Base-by-base conservation (phyloP, 2,797 vertebrate species). In the Onychomys arenicola region DNA sequence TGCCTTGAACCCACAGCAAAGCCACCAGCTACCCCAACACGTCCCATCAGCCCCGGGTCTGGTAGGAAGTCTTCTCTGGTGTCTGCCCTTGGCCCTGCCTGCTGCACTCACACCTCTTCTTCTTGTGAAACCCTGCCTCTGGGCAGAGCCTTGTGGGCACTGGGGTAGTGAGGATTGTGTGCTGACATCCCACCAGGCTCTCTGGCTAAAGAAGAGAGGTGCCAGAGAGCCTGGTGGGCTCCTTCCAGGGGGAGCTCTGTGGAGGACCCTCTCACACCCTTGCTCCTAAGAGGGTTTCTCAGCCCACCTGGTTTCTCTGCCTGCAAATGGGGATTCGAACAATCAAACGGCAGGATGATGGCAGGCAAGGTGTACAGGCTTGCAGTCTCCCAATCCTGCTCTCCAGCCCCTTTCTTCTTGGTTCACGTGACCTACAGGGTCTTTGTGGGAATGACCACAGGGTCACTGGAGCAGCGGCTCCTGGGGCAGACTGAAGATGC, bases 301-400 rank as follows among this genome's bases (percentile, higher is more conserved):
- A 67, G 55, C 59, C 81, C 63, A 92, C 67, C 80, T 90, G 83
- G 8, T 57, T 57, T 37, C 52, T 90, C n/a, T 6, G 67, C 86
- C 90, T 81, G 55, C 40, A 91, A 84, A 88, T 95, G 80, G 82
- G 90, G 77, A 61, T 90, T 75, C 43, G 63, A 76, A 40, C 43
- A 4, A 83, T 89, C 49, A 46, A n/a, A 61, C 6, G 76, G 84
- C 55, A 63, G 67, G 80, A 75, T 34, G 37, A 69, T 1, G 12
- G 83, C 61, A 97, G 92, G 88, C 87, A 90, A 67, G 87, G 77
- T 17, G 14, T 73, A 69, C 32, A 95, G 91, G 93, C 67, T 91
- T 89, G 1, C 0, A 40, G 12, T 73, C 2, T 49, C 43, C 9
- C 52, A 76, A 12, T 77, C 49, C 77, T 10, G 6, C 8, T 46